These are phyloP conservation scores for Micrasema minimum DNA, from an alignment of 1,140 invertebrate species.

Conservation along the genomic window DNA sequence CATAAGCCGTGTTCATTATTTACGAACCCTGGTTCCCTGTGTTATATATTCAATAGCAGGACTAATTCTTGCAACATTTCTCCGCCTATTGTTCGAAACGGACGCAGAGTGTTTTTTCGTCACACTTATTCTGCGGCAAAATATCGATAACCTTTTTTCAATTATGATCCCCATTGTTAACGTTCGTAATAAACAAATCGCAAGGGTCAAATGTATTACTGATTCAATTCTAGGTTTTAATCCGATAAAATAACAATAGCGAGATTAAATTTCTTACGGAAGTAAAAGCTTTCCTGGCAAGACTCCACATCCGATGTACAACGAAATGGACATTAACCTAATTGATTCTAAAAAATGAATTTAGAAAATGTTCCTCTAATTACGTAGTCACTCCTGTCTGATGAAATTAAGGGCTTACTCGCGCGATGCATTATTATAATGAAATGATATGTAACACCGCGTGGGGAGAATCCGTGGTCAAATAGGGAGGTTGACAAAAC, in stretches of 20 bases:
- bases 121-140: conserved; percentile 27
- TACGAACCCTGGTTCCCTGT: background rate
- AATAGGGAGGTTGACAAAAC: conserved; percentile 24
- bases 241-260: background rate
- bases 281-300: conserved; percentile 27
- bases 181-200: conserved; percentile 7
- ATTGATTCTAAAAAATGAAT: conserved; percentile 33
- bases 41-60: conserved; percentile 18
- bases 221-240: background rate
- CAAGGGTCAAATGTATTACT: background rate
- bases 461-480: background rate
- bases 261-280: conserved; percentile 1
- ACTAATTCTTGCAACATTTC: conserved; percentile 35
- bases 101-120: conserved; percentile 1
- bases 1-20: conserved; percentile 24
- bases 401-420: background rate
- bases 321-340: conserved; percentile 19
- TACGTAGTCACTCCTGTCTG: conserved; percentile 17
- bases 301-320: background rate
- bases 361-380: conserved; percentile 15
- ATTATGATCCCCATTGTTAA: conserved; percentile 17
- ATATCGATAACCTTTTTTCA: conserved; percentile 28
- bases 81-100: background rate
- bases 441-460: conserved; percentile 24
- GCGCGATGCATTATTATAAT: conserved; percentile 33